phyloP scores from a whole-genome alignment of 1,140 invertebrate species.

The Drosophila sulfurigaster region DNA sequence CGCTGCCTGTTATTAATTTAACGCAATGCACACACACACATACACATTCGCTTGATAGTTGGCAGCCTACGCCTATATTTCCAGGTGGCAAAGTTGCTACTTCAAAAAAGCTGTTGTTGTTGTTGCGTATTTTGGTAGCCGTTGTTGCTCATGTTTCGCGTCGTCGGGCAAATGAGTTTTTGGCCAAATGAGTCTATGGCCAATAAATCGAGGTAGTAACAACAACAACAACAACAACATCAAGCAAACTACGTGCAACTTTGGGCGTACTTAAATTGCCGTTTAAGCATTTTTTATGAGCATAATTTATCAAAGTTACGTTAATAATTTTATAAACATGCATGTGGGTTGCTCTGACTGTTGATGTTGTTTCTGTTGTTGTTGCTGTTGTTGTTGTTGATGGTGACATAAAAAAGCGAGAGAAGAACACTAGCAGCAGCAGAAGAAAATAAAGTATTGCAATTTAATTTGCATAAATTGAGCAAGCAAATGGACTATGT shows the following conservation, averaged over 20 bases:
- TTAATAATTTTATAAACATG: conserved; percentile 71
- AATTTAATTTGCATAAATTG: conserved; percentile 83
- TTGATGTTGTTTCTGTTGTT: conserved; percentile 29
- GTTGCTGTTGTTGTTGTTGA: conserved; percentile 46
- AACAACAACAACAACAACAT: conserved; percentile 18
- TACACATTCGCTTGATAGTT: conserved; percentile 14
- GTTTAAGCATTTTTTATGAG: conserved; percentile 82
- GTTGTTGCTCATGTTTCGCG: conserved; percentile 58
- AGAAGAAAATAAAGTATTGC: conserved; percentile 71
- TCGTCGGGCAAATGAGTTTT: conserved; percentile 61
- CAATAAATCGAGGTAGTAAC: conserved; percentile 74
- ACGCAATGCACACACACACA: conserved; percentile 60
- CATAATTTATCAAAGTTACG: conserved; percentile 81
- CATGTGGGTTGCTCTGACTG: conserved; percentile 16
- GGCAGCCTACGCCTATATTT: conserved; percentile 32
- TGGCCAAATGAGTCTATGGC: conserved; percentile 73
- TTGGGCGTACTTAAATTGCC: conserved; percentile 82
- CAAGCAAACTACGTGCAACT: conserved; percentile 50
- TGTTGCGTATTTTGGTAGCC: conserved; percentile 76
- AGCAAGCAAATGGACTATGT: conserved; percentile 49
- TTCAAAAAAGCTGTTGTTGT: conserved; percentile 46
- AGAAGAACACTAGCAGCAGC: conserved; percentile 7
- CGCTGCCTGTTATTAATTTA: conserved; percentile 74
- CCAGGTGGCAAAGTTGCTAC: conserved; percentile 41
- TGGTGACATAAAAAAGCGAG: conserved; percentile 63